Base-by-base conservation (phyloP, 1,140 invertebrate species). In the Cydia strobilella region DNA sequence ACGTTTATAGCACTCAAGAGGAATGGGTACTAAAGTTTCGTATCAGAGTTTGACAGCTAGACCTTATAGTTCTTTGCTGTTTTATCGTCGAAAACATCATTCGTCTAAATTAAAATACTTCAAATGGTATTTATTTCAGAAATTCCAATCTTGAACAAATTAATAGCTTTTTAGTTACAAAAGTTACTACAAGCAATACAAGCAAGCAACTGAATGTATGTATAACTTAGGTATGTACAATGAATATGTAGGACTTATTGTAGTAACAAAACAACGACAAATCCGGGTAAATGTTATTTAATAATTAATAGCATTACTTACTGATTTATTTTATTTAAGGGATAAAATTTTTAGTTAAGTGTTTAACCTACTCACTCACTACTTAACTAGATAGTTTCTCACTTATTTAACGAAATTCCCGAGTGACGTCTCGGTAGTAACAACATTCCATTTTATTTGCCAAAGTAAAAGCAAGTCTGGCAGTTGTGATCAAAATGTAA, bases 401-500 rank as follows among this genome's bases (percentile, higher is more conserved):
- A 23, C 54, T 59, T 59, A 23, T 23, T 59, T 23, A 59, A 59
- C 20, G 20, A 51, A 13, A 51, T 18, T 51, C 48, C 48, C 48
- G 6, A 51, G n/a, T 51, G 48, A 59, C 51, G 54, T 59, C 54
- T 59, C 20, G 54, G 20, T 59, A 59, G 20, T 59, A 59, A 59
- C 54, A 54, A 25, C 54, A 77, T 76, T 78, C 72, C 23, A 71
- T 76, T 72, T 48, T 74, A 66, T 75, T 59, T 69, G 23, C 25
- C 73, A 48, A 66, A 48, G 54, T 74, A 76, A 71, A 62, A 69
- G 59, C 20, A 35, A 54, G 74, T 31, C 59, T 77, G 51, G 65
- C 71, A 72, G 66, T 62, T 66, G 54, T 72, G 71, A 78, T 80
- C 77, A 78, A 78, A 78, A 75, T 80, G 75, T 78, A 78, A 74